Base-by-base conservation (phyloP, 2,888 invertebrate species). In the Charanyca ferruginea region DNA sequence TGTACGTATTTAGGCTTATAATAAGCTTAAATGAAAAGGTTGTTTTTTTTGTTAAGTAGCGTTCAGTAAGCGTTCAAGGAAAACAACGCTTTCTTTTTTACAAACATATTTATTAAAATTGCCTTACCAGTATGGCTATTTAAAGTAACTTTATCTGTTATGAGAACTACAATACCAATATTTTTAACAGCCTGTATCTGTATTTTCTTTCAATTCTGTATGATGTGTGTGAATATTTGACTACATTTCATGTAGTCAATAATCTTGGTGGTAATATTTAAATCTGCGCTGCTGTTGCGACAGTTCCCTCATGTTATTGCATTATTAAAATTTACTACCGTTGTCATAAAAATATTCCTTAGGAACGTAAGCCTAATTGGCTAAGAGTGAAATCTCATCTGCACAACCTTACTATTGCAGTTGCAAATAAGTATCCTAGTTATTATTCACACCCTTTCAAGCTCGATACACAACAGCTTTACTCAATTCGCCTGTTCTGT, bases 381-480 rank as follows among this genome's bases (percentile, higher is more conserved):
- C 81, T 83, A 78, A 86, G 86, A 88, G 85, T 85, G 85, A 90
- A 91, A 90, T 87, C 85, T 81, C 84, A 89, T 90, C 89, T 87
- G 83, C 77, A 86, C 75, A 85, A 83, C 84, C 84, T 83, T 77
- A 72, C 76, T 80, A 75, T 75, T 82, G 86, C 87, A 87, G 80
- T 89, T 88, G 87, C 87, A 87, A 91, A 90, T 90, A 89, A 89
- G 85, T 87, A 88, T 85, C 80, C 80, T 71, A 79, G 84, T 87
- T 87, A 90, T 91, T 90, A 91, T 90, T 90, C 90, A 90, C 89
- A 89, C 86, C 23, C 76, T 69, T 70, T 73, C 73, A 42, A 51
- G 25, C 53, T 41, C 53, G 48, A 66, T 44, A 55, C 41, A 59
- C 25, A 77, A 83, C 55, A 61, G 69, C 54, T 42, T 53, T 74